These are phyloP conservation scores for Nothobranchius kuhntae DNA, from an alignment of 2,113 vertebrate species.

Conservation along the genomic window DNA sequence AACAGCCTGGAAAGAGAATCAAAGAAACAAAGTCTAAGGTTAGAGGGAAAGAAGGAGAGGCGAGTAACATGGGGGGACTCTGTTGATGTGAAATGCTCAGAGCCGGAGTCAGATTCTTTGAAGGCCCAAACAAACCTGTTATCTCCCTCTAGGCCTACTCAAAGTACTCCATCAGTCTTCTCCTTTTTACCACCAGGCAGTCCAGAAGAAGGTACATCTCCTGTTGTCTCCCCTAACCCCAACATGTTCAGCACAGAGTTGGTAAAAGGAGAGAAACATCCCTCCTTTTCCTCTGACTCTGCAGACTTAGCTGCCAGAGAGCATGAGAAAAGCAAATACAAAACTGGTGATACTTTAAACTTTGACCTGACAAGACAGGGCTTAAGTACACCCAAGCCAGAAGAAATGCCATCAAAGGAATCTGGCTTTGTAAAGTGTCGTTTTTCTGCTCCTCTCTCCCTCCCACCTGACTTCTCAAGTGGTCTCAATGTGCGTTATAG, in stretches of 20 bases:
- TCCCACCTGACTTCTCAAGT: conserved; percentile 63
- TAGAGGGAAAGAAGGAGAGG: conserved; percentile 51
- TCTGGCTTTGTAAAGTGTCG: conserved; percentile 19
- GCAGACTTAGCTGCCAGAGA: conserved; percentile 26
- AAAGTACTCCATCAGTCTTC: conserved; percentile 57
- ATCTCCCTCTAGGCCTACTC: conserved; percentile 37
- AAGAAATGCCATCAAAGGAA: conserved; percentile 45
- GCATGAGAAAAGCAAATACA: conserved; percentile 17
- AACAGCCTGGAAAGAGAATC: conserved; percentile 41
- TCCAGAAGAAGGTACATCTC: conserved; percentile 24
- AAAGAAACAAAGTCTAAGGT: conserved; percentile 32
- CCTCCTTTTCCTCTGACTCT: conserved; percentile 50
- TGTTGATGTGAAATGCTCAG: conserved; percentile 36
- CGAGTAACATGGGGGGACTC: conserved; percentile 65
- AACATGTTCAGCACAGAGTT: conserved; percentile 39
- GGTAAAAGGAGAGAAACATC: conserved; percentile 44
- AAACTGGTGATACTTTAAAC: conserved; percentile 5
- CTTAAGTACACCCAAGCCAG: conserved; percentile 18
- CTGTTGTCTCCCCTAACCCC: conserved; percentile 8
- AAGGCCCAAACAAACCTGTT: conserved; percentile 20
- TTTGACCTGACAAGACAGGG: conserved; percentile 40
- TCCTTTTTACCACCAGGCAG: conserved; percentile 60
- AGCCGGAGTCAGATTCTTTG: conserved; percentile 21
- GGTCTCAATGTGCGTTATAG: conserved; percentile 66
- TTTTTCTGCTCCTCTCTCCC: conserved; percentile 46